Base-by-base conservation (phyloP, 2,797 vertebrate genomes). In the Valencia hispanica region DNA sequence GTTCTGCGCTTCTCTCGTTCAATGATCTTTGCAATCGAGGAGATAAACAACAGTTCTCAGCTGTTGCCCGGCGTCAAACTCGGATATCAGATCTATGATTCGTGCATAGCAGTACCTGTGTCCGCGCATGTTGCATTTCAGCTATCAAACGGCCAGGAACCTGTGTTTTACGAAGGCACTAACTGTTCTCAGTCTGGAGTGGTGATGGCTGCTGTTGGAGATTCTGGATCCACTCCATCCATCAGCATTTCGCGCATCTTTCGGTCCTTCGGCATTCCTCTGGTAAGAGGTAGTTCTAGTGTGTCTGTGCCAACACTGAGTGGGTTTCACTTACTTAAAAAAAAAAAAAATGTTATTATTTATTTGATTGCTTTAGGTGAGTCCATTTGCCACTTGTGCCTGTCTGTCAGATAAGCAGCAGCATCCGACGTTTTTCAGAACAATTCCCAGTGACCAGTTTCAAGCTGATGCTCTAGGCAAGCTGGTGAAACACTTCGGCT, bases 341-440 rank as follows among this genome's bases (percentile, higher is more conserved):
- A 66, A 25, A 66, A 25, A 4, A 0, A 39, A 0, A 0, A 36
- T 18, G 8, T 20, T 20, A 20, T 20, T 8, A 50, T 70, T 14
- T 74, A 32, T 53, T 59, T 73, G 39, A 10, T 20, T 10, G 1
- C 36, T 53, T 71, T 2, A 95, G 94, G 93, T 95, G 20, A 96
- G 94, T 65, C 89, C 94, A 74, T 95, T 80, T 86, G 91, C 95
- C 45, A 95, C 94, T 0, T 95, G 94, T 83, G 93, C 93, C 1
- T 95, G 94, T 15, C 83, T 96, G 57, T 95, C 93, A 25, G 83
- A 96, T 82, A 95, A 89, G 77, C 79, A 86, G 27, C 93, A 94
- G 82, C 90, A 91, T 41, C 93, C 94, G 0, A 92, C 73, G 55
- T 96, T 96, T 78, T 94, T 95, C 78, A 93, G 95, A 85, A 95